Evolutionary conservation across 2,888 invertebrate species (phyloP).

Genomic region (Oscheius onirici): DNA sequence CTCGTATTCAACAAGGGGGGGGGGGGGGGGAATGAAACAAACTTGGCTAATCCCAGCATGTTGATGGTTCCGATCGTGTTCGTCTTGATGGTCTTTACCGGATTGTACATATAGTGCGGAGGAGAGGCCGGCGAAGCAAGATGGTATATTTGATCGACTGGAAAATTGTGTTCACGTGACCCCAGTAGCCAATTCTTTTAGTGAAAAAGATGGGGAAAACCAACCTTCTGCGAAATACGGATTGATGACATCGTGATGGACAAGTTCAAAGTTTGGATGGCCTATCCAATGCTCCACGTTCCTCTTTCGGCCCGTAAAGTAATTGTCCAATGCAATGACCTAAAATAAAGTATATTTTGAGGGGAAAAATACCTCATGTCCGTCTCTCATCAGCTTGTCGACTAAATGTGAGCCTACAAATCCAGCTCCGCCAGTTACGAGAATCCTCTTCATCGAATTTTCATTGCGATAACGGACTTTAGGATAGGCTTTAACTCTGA

Average conservation of each 20-base stretch:
- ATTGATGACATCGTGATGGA: slow-evolving; percentile 98
- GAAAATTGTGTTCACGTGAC: no score
- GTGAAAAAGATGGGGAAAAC: no score
- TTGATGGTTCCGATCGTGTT: slow-evolving; percentile 86
- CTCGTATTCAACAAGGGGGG: neutral
- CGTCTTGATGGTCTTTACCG: slow-evolving; percentile 98
- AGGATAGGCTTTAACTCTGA: slow-evolving; percentile 74
- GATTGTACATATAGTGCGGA: slow-evolving; percentile 99
- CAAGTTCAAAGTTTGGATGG: slow-evolving; percentile 97
- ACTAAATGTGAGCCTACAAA: slow-evolving; percentile 89
- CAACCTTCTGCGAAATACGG: slow-evolving; percentile 92
- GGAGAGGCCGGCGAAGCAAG: slow-evolving; percentile 98
- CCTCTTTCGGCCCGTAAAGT: slow-evolving; percentile 94
- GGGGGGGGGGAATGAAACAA: slow-evolving; percentile 4
- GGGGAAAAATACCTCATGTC: slow-evolving; percentile 61
- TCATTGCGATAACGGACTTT: slow-evolving; percentile 91
- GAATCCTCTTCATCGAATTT: slow-evolving; percentile 87
- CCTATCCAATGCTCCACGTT: slow-evolving; percentile 99
- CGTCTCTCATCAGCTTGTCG: slow-evolving; percentile 88
- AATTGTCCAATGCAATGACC: slow-evolving; percentile 91
- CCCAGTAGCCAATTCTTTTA: no score
- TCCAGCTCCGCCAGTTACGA: slow-evolving; percentile 77
- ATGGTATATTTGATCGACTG: slow-evolving; percentile 86
- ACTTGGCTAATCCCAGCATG: slow-evolving; percentile 73
- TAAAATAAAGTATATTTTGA: slow-evolving; percentile 5